phyloP scores from a whole-genome alignment of 1,140 invertebrate genomes.

The Dendrolimus punctatus region DNA sequence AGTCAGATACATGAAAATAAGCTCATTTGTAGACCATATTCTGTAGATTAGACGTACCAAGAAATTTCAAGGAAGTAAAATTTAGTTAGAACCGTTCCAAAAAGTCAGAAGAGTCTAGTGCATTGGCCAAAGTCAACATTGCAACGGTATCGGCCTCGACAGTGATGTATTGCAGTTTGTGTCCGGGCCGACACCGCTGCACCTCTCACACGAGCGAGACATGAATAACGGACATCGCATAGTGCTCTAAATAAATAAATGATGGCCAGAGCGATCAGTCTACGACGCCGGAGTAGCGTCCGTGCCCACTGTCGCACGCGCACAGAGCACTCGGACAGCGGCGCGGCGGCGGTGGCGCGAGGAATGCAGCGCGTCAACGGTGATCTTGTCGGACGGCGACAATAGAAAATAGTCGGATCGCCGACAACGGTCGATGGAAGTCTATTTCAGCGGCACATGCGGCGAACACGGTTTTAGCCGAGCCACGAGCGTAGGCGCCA shows the following conservation, averaged over 20 bases:
- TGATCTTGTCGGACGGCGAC: slow-evolving; percentile 40
- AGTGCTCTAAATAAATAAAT: slow-evolving; percentile 3
- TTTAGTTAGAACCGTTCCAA: too few relatives aligned
- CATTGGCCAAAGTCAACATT: slow-evolving; percentile 32
- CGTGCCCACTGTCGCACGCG: slow-evolving; percentile 14
- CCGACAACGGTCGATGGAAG: slow-evolving; percentile 51
- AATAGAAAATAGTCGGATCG: slow-evolving; percentile 59
- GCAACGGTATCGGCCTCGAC: slow-evolving; percentile 23
- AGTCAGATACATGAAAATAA: too few relatives aligned
- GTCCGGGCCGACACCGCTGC: slow-evolving; percentile 22
- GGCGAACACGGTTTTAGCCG: slow-evolving; percentile 56
- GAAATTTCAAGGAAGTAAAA: too few relatives aligned
- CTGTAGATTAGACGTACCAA: too few relatives aligned
- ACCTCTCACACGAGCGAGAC: slow-evolving; percentile 28
- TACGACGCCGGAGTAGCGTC: not conserved
- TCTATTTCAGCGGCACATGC: slow-evolving; percentile 56
- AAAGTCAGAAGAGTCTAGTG: slow-evolving; percentile 17
- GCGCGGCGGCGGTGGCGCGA: slow-evolving; percentile 13
- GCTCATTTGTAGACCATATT: too few relatives aligned
- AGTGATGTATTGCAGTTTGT: slow-evolving; percentile 43
- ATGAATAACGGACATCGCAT: slow-evolving; percentile 16
- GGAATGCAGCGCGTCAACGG: slow-evolving; percentile 30
- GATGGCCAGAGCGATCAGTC: too few relatives aligned
- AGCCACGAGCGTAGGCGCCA: slow-evolving; percentile 57
- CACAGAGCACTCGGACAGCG: slow-evolving; percentile 26